A percentile compares a stretch with the other conserved stretches of the same genome.
Evolutionary conservation across 1,140 invertebrate genomes (phyloP).

Genomic region (Pseudobourletiella spinata): DNA sequence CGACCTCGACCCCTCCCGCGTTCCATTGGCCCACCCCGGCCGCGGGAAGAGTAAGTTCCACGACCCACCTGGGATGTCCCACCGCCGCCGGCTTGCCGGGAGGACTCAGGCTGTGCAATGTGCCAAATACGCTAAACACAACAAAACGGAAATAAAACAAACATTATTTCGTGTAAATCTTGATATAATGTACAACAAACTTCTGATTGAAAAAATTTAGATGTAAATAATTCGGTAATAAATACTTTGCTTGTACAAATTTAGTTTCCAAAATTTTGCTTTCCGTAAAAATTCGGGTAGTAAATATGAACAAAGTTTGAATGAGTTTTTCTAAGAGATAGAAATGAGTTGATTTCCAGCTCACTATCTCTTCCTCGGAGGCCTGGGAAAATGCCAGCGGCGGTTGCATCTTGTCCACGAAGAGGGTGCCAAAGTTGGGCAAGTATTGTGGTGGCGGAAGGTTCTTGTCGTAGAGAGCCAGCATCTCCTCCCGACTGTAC

Average conservation of each 20-base stretch:
- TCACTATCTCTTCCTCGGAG: conserved; percentile 62
- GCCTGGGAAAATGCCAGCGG: conserved; percentile 65
- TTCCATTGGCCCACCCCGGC: conserved; percentile 43
- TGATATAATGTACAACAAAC: no score
- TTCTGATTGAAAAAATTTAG: no score
- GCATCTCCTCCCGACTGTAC: conserved; percentile 81
- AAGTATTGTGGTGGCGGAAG: conserved; percentile 57
- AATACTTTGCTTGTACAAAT: no score
- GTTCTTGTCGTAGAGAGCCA: conserved; percentile 64
- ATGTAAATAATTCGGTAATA: no score
- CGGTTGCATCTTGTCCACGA: conserved; percentile 62
- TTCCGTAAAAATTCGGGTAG: no score
- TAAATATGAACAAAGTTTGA: no score
- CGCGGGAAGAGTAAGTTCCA: conserved; percentile 41
- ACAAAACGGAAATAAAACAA: neutral
- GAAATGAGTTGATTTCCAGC: no score
- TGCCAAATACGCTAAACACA: conserved; percentile 52
- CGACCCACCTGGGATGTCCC: conserved; percentile 36
- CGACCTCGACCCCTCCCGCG: conserved; percentile 43
- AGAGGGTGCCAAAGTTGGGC: conserved; percentile 54
- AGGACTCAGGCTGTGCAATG: conserved; percentile 35
- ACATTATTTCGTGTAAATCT: neutral
- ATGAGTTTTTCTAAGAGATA: no score
- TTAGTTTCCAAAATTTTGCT: no score
- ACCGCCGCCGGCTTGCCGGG: conserved; percentile 20